Base-by-base conservation (phyloP, 2,113 vertebrate species). In the Python bivittatus region DNA sequence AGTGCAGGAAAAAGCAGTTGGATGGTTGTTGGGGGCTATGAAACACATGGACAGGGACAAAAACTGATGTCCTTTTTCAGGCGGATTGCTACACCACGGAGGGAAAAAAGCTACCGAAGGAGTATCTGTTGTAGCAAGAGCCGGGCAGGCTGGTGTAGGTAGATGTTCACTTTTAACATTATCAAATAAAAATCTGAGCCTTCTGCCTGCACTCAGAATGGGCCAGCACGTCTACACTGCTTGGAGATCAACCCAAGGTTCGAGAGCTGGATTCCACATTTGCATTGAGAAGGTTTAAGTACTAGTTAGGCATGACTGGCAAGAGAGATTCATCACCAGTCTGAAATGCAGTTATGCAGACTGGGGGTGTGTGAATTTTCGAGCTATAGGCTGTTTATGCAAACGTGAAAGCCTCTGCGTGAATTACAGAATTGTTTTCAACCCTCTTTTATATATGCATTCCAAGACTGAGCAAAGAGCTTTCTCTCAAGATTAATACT, bases 401-500 rank as follows among this genome's bases (percentile, higher is more conserved):
- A 52, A 91, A 68, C 2, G 4, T 15, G 22, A 72, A 29, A 15
- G n/a, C 22, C 72, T 79, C 33, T 79, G 17, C 15, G 33, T 44
- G 56, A 60, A 9, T 11, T 0, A 84, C 15, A 13, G 27, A 29
- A 11, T 7, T 9, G 29, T 53, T 27, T 2, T 29, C 57, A 29
- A 22, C 9, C 52, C 11, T 9, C 2, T 13, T 12, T 23, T 10
- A 48, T 3, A 8, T 2, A 52, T 6, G 33, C 33, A 11, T 79
- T 79, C 33, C 15, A 52, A 44, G 27, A 1, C 10, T 48, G 33
- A 33, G n/a, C 38, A 13, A 0, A 27, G 64, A 44, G 54, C 5
- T 88, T 72, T 84, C 22, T 89, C 17, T 23, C 33, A 92, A 38
- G 12, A 52, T 11, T 92, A 92, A 85, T 88, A 89, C 57, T 88